Evolutionary conservation across 2,113 vertebrate genomes (phyloP).

Genomic region (Acinonyx jubatus): DNA sequence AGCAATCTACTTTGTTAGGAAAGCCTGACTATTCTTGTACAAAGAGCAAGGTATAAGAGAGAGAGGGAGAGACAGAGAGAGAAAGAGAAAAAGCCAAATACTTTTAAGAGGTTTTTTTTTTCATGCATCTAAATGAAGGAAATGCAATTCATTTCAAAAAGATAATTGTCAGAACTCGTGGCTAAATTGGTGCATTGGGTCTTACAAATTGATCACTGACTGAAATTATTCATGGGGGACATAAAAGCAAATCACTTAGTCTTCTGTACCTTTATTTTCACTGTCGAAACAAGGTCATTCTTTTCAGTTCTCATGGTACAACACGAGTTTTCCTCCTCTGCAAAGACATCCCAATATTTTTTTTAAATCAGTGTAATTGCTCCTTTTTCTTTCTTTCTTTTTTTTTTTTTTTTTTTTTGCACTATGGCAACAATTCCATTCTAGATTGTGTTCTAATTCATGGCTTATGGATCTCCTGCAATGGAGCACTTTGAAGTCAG

Average conservation of each 20-base stretch:
- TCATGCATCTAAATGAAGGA: background rate
- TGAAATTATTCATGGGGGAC: background rate
- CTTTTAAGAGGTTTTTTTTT: background rate
- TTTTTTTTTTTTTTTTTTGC: background rate
- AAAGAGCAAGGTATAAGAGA: background rate
- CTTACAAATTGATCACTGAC: slow-evolving; percentile 22
- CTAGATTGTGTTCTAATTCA: background rate
- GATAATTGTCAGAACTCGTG: background rate
- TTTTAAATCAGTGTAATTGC: background rate
- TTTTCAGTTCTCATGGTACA: background rate
- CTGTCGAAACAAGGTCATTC: background rate
- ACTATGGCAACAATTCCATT: background rate
- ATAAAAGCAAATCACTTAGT: background rate
- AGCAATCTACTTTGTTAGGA: background rate
- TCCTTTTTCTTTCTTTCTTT: background rate
- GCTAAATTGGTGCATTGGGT: background rate
- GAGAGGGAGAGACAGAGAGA: background rate
- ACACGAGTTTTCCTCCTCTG: background rate
- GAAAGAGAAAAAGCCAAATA: background rate
- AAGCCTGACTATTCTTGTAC: background rate
- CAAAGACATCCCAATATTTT: background rate
- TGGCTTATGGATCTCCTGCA: background rate
- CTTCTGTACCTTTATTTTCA: background rate
- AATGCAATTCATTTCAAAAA: background rate
- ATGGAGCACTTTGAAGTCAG: background rate